These are phyloP conservation scores for Drosophila vallismaia DNA, from an alignment of 2,888 invertebrate genomes.

Conservation along the genomic window DNA sequence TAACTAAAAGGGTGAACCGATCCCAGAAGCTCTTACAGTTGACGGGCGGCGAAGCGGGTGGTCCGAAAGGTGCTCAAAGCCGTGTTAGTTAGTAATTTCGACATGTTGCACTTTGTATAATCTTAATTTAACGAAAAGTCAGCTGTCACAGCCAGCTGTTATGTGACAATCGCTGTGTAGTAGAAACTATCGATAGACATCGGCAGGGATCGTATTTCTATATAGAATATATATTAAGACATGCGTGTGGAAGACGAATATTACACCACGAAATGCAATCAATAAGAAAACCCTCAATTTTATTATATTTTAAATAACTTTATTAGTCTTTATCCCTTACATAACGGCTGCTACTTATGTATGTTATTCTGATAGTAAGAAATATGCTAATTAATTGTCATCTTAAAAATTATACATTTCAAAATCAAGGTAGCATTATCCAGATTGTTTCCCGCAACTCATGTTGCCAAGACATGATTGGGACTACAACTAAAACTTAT, in stretches of 20 bases:
- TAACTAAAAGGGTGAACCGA: background rate
- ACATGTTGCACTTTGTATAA: conserved; percentile 62
- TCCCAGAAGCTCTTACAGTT: conserved; percentile 43
- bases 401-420: background rate
- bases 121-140: conserved; percentile 50
- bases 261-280: background rate
- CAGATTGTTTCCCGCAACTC: background rate
- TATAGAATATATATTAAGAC: background rate
- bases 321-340: conserved; percentile 1
- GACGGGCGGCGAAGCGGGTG: conserved; percentile 50
- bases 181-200: background rate
- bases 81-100: conserved; percentile 67
- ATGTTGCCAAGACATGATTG: background rate
- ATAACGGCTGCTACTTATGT: background rate
- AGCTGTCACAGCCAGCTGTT: conserved; percentile 52
- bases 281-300: background rate
- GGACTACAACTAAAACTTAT: no score
- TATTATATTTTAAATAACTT: background rate
- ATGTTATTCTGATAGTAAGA: no score
- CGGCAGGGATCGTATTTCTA: background rate
- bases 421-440: no score
- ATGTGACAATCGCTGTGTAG: background rate
- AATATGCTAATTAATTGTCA: background rate
- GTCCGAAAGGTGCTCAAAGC: conserved; percentile 58
- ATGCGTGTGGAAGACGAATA: no score